phyloP scores from a whole-genome alignment of 2,113 vertebrate genomes.

The Tragelaphus buxtoni region DNA sequence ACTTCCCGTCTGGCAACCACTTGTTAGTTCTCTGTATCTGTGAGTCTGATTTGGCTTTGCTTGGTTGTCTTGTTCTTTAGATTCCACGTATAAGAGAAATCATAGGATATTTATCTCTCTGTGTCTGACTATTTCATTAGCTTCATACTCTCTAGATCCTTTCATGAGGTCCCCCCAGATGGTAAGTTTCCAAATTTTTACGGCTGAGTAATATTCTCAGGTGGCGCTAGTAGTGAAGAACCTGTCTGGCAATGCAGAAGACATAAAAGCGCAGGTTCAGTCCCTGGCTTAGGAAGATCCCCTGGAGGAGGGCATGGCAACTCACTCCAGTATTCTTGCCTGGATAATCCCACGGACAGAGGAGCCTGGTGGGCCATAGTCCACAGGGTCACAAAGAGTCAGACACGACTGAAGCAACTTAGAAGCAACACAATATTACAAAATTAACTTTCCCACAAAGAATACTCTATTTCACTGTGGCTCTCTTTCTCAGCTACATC shows the following conservation, averaged over 20 bases:
- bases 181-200: neutral
- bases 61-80: neutral
- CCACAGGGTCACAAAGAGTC: neutral
- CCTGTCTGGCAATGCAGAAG: rapidly evolving
- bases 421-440: neutral
- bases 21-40: neutral
- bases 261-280: neutral
- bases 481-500: neutral
- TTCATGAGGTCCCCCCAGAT: neutral
- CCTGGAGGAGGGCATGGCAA: neutral
- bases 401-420: neutral
- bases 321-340: neutral
- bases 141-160: neutral
- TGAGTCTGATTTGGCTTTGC: neutral
- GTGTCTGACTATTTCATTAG: neutral
- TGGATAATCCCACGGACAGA: neutral
- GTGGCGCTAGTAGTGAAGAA: neutral
- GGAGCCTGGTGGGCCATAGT: neutral
- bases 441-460: neutral
- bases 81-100: neutral
- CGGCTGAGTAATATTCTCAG: neutral
- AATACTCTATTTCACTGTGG: neutral
- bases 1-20: neutral
- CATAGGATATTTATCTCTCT: neutral
- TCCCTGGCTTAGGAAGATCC: neutral